Percentiles rank a stretch among this genome's conserved stretches.
Evolutionary conservation across 2,113 vertebrate species (phyloP).

Genomic region (Callithrix jacchus): DNA sequence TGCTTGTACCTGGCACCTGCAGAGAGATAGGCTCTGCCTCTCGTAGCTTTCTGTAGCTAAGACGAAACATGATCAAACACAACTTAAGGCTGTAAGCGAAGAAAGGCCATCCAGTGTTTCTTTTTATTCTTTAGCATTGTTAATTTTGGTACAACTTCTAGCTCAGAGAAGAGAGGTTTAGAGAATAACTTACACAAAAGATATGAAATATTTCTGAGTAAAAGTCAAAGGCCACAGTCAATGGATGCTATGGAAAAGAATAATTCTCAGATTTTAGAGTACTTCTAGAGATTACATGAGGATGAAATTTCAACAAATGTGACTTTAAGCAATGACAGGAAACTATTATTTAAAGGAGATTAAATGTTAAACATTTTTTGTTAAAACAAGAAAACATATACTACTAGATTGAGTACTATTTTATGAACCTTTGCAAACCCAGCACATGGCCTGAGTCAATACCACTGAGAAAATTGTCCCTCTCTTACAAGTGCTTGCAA

Average conservation of each 20-base stretch:
- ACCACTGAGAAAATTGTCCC: too few species aligned
- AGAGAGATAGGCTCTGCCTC: not conserved
- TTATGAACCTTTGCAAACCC: too few species aligned
- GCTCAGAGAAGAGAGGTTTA: not conserved
- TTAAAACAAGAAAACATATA: too few species aligned
- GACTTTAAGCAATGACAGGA: not conserved
- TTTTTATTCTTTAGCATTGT: not conserved
- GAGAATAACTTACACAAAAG: conserved; percentile 15
- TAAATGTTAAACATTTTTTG: too few species aligned
- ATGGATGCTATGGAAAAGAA: not conserved
- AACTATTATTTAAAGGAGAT: not conserved
- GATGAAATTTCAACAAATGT: conserved; percentile 10
- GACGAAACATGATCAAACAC: not conserved
- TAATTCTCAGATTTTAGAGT: not conserved
- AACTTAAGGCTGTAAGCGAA: not conserved
- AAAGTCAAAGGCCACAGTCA: conserved; percentile 20
- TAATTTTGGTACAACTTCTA: conserved; percentile 51
- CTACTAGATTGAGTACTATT: too few species aligned
- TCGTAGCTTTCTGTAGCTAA: not conserved
- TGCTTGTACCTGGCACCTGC: fast-evolving
- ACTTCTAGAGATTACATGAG: not conserved
- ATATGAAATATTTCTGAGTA: not conserved
- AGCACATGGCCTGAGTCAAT: too few species aligned
- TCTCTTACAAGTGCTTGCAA: not conserved
- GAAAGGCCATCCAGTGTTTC: not conserved